Conservation (phyloP, 2,888 invertebrate species). For the Tachina grossa region DNA sequence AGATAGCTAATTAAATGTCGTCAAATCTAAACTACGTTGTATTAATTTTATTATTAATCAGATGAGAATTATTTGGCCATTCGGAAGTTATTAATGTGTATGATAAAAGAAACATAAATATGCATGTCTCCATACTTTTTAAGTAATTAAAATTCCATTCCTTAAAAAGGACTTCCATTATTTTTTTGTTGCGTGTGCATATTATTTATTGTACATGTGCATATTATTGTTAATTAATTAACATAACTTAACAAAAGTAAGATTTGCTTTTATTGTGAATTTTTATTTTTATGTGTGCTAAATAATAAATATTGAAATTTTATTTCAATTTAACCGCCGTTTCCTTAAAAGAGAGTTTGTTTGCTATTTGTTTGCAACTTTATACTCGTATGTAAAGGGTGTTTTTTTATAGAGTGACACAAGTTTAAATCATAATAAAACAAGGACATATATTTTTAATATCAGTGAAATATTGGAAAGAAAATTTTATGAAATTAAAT, state of each 20-base stretch:
- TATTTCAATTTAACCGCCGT: constrained; percentile 35
- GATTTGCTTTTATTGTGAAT: constrained; percentile 42
- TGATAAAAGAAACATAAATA: background rate
- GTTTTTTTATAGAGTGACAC: too few relatives aligned
- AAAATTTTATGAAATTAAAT: too few relatives aligned
- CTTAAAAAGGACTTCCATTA: too few relatives aligned
- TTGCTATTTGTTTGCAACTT: constrained; percentile 46
- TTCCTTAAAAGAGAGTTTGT: constrained; percentile 54
- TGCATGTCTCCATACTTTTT: background rate
- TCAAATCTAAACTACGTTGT: too few relatives aligned
- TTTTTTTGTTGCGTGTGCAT: background rate
- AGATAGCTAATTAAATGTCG: too few relatives aligned
- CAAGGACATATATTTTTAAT: too few relatives aligned
- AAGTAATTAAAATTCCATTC: too few relatives aligned
- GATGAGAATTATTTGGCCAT: too few relatives aligned
- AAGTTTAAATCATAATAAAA: too few relatives aligned
- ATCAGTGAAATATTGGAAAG: too few relatives aligned
- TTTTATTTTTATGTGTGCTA: background rate
- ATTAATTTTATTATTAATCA: too few relatives aligned
- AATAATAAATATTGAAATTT: constrained; percentile 51
- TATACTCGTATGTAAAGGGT: background rate
- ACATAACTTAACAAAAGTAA: constrained; percentile 39
- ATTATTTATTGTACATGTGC: too few relatives aligned
- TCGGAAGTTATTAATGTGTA: background rate
- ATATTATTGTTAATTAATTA: constrained; percentile 1